Conservation (phyloP, 2,888 invertebrate genomes). For the Cephus rjabovi region DNA sequence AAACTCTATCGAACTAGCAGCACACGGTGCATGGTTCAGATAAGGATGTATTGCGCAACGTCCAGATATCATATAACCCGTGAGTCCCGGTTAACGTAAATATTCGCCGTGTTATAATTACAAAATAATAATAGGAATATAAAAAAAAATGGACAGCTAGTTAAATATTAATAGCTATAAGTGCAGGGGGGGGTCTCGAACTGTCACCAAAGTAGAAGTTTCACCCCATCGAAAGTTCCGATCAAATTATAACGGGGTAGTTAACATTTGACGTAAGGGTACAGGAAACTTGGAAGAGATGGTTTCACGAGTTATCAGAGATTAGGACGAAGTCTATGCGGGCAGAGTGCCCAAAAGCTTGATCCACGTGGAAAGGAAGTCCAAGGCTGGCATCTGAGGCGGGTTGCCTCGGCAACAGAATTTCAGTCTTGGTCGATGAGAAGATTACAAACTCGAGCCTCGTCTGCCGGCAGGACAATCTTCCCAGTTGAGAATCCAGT, state of each 20-base stretch:
- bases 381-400: conserved; percentile 21
- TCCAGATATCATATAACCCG: background rate
- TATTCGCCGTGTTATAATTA: no score
- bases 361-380: conserved; percentile 3
- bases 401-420: conserved; percentile 23
- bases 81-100: no score
- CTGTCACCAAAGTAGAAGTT: background rate
- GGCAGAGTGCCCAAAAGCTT: conserved; percentile 26
- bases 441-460: conserved; percentile 36
- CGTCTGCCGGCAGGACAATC: conserved; percentile 37
- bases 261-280: conserved; percentile 30
- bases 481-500: conserved; percentile 20
- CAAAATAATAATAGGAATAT: no score
- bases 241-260: conserved; percentile 36
- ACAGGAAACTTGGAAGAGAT: conserved; percentile 7
- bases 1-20: background rate
- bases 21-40: background rate
- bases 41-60: background rate
- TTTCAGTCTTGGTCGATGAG: conserved; percentile 30
- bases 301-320: conserved; percentile 31
- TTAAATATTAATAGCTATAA: background rate
- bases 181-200: background rate
- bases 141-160: background rate
- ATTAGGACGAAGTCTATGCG: conserved; percentile 29
- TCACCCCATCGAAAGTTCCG: background rate